Conservation (phyloP, 2,888 invertebrate species). For the Acleris laterana region DNA sequence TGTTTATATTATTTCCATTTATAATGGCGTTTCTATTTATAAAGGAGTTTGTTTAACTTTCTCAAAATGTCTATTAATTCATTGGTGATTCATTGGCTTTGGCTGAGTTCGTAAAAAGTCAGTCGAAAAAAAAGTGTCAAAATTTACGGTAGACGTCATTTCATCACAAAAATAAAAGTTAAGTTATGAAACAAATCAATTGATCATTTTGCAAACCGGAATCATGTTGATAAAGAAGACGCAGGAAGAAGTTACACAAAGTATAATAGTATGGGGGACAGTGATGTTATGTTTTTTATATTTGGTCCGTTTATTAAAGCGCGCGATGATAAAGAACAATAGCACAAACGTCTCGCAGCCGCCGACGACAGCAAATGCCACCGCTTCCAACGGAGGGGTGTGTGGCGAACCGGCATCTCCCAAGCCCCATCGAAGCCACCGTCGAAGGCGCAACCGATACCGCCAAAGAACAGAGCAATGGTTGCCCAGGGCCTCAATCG, state of each 20-base stretch:
- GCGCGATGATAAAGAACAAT: conserved; percentile 31
- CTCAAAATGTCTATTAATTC: too few species aligned
- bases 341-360: conserved; percentile 41
- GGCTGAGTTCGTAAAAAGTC: too few species aligned
- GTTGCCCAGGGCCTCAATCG: conserved; percentile 43
- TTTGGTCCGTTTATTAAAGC: conserved; percentile 50
- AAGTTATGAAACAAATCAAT: too few species aligned
- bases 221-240: conserved; percentile 58
- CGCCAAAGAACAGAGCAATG: conserved; percentile 52
- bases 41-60: too few species aligned
- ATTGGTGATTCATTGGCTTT: too few species aligned
- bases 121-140: too few species aligned
- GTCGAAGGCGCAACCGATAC: conserved; percentile 44
- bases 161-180: too few species aligned
- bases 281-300: conserved; percentile 51
- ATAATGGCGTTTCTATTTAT: too few species aligned
- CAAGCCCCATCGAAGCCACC: conserved; percentile 44
- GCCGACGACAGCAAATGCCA: conserved; percentile 42
- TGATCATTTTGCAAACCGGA: conserved; percentile 5
- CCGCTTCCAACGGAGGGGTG: too few species aligned
- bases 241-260: conserved; percentile 47
- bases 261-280: conserved; percentile 50
- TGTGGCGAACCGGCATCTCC: too few species aligned
- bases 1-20: too few species aligned
- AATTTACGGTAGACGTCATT: too few species aligned